Conservation (phyloP, 2,797 vertebrate genomes). For the Molossus alvarezi region DNA sequence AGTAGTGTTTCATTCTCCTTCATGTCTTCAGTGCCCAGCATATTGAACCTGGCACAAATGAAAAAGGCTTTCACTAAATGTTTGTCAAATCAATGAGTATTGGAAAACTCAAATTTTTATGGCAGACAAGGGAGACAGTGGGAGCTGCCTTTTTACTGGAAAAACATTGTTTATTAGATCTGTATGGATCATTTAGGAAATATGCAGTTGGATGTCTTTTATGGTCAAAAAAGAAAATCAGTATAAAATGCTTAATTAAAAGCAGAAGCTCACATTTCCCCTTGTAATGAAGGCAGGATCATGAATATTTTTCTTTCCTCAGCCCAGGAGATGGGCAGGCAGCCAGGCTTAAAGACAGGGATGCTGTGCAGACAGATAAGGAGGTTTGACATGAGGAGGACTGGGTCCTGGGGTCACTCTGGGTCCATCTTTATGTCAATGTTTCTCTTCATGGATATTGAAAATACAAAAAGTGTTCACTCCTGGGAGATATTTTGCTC, state of each 20-base stretch:
- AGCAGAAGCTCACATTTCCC: conserved; percentile 80
- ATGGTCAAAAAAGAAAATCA: conserved; percentile 80
- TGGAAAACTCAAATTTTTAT: conserved; percentile 69
- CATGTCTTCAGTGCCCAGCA: not conserved
- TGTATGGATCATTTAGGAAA: conserved; percentile 82
- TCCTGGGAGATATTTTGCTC: conserved; percentile 33
- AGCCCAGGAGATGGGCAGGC: conserved; percentile 73
- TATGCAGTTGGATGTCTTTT: conserved; percentile 82
- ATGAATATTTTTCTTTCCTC: conserved; percentile 79
- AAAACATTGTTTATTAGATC: conserved; percentile 81
- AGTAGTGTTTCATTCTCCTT: not conserved
- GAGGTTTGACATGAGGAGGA: not conserved
- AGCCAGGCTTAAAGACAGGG: conserved; percentile 62
- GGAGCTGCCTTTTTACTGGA: conserved; percentile 71
- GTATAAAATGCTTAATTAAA: conserved; percentile 85
- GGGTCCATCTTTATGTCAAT: not conserved
- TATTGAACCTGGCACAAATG: not conserved
- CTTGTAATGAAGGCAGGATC: conserved; percentile 74
- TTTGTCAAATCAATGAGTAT: conserved; percentile 70
- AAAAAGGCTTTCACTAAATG: conserved; percentile 58
- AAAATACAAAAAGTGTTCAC: not conserved
- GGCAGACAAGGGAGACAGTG: conserved; percentile 58
- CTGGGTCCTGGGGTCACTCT: not conserved
- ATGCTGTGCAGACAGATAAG: conserved; percentile 64
- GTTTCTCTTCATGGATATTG: conserved; percentile 27